These are phyloP conservation scores for Lissonota sp. DNA, from an alignment of 2,888 invertebrate species.

Conservation along the genomic window DNA sequence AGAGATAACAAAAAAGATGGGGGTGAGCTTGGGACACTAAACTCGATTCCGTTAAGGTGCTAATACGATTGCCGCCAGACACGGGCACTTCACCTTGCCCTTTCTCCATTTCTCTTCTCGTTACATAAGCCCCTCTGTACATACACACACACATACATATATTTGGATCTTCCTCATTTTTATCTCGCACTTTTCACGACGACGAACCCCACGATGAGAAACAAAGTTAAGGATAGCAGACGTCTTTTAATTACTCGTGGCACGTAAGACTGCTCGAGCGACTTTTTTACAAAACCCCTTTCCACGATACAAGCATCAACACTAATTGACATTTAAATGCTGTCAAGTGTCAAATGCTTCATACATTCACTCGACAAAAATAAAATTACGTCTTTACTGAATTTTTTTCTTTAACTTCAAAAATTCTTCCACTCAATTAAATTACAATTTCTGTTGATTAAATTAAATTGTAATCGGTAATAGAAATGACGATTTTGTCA, in stretches of 20 bases:
- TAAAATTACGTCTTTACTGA: neutral
- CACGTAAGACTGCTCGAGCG: constrained; percentile 38
- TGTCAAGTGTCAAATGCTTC: neutral
- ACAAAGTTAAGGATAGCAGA: constrained; percentile 64
- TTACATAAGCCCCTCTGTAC: neutral
- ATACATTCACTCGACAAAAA: constrained; percentile 8
- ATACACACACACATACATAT: neutral
- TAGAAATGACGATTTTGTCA: neutral
- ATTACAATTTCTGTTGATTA: too few species aligned
- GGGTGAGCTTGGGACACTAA: constrained; percentile 55
- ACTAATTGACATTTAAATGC: constrained; percentile 42
- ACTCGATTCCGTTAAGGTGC: constrained; percentile 63
- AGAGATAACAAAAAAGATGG: neutral
- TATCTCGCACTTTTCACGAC: constrained; percentile 41
- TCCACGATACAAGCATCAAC: constrained; percentile 10
- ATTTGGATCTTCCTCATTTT: constrained; percentile 17
- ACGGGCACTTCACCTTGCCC: constrained; percentile 62
- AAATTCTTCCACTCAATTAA: too few species aligned
- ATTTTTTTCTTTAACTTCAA: too few species aligned
- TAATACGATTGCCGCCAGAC: constrained; percentile 65
- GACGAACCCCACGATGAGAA: constrained; percentile 40
- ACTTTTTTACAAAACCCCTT: constrained; percentile 7
- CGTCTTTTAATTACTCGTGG: constrained; percentile 56
- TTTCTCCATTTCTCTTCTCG: constrained; percentile 14
- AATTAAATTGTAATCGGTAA: neutral